phyloP scores from a whole-genome alignment of 2,888 invertebrate species.

The Aphodius granarius region DNA sequence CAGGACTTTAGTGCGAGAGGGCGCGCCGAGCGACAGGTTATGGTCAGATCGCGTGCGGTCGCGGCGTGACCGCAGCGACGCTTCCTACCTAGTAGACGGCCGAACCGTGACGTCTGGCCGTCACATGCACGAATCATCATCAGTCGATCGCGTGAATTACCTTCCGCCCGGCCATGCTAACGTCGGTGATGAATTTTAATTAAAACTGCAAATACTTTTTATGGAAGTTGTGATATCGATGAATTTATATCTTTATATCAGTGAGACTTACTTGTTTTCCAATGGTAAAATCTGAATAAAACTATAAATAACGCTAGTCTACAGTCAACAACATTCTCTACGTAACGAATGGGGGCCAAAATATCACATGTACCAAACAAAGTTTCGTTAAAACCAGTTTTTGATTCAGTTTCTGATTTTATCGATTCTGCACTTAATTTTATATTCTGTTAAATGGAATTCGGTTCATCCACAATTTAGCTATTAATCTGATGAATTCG shows the following conservation, averaged over 20 bases:
- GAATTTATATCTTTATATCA: too few relatives aligned
- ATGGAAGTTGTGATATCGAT: too few relatives aligned
- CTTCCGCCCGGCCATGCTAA: neutral
- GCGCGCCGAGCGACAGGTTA: conserved; percentile 41
- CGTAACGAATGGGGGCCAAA: too few relatives aligned
- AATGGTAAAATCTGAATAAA: too few relatives aligned
- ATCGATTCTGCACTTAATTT: neutral
- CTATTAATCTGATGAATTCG: neutral
- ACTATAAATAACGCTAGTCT: too few relatives aligned
- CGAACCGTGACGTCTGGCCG: neutral
- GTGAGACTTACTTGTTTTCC: too few relatives aligned
- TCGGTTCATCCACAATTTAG: neutral
- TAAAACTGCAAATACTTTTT: neutral
- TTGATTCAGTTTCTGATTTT: too few relatives aligned
- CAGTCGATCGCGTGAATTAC: neutral
- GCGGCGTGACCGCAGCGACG: conserved; percentile 27
- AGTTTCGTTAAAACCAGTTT: too few relatives aligned
- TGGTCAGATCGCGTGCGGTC: conserved; percentile 40
- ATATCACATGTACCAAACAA: too few relatives aligned
- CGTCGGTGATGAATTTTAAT: neutral
- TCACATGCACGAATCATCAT: neutral
- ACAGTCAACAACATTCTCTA: too few relatives aligned
- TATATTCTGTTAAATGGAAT: neutral
- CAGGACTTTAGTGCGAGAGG: conserved; percentile 38
- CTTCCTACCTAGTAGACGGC: neutral